Conservation (phyloP, 2,113 vertebrate genomes). For the Sarotherodon lohbergeri region DNA sequence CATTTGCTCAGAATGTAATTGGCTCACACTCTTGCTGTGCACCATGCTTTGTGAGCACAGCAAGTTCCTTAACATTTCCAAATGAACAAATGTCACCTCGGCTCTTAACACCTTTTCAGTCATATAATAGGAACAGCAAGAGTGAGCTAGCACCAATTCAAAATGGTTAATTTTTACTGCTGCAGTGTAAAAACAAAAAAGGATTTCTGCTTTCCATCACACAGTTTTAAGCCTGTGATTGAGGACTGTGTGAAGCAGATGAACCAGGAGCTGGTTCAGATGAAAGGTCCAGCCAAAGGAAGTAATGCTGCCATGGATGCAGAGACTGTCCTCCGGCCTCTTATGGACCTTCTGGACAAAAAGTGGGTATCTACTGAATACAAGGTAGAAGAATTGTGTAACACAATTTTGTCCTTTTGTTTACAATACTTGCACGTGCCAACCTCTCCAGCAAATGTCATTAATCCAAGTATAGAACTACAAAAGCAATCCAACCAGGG, state of each 20-base stretch:
- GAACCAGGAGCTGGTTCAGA: constrained; percentile 87
- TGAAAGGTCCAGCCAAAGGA: constrained; percentile 81
- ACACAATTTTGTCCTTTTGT: neutral
- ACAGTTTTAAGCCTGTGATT: constrained; percentile 87
- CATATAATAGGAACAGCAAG: neutral
- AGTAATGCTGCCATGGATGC: constrained; percentile 89
- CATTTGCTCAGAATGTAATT: neutral
- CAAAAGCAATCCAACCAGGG: neutral
- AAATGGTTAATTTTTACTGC: neutral
- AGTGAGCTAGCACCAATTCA: neutral
- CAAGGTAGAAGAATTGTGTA: neutral
- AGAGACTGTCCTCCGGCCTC: constrained; percentile 84
- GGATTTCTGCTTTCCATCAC: neutral
- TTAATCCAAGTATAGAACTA: neutral
- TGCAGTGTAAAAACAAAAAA: neutral
- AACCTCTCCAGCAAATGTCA: neutral
- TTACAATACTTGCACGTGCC: neutral
- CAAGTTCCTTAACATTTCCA: constrained; percentile 10
- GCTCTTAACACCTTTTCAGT: neutral
- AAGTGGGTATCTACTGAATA: constrained; percentile 70
- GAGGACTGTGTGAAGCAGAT: constrained; percentile 95
- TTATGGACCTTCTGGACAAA: constrained; percentile 97
- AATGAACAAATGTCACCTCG: neutral
- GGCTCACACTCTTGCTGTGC: neutral
- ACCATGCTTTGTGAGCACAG: neutral